Percentiles rank a stretch among this genome's conserved stretches.
Evolutionary conservation across 2,797 vertebrate genomes (phyloP).

Genomic region (Rhyacichthys aspro): DNA sequence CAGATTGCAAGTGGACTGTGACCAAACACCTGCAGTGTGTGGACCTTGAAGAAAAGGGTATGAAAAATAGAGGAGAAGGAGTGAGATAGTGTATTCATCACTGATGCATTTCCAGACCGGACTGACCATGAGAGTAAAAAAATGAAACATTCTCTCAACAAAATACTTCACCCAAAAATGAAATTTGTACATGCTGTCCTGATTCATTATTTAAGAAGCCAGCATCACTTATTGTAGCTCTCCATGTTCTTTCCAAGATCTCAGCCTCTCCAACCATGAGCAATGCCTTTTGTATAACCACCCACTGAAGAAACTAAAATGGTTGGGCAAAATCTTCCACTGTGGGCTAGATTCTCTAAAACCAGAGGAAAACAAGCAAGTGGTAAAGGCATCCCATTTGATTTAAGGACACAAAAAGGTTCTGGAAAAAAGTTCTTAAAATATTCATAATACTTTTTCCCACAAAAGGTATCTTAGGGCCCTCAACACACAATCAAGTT

Average conservation of each 20-base stretch:
- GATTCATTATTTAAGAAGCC: conserved; percentile 2
- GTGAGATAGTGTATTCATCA: too few relatives aligned
- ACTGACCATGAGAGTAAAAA: neutral
- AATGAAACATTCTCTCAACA: conserved; percentile 2
- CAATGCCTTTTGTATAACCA: conserved; percentile 5
- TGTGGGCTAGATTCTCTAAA: neutral
- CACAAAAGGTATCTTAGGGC: too few relatives aligned
- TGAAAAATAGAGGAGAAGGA: too few relatives aligned
- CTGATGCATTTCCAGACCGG: too few relatives aligned
- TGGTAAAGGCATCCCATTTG: neutral
- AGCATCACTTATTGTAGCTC: neutral
- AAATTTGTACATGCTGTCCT: neutral
- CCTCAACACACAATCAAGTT: too few relatives aligned
- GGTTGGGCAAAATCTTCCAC: neutral
- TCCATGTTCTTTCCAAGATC: conserved; percentile 1
- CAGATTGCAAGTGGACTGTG: neutral
- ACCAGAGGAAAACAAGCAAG: neutral
- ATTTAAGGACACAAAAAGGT: too few relatives aligned
- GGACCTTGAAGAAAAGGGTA: too few relatives aligned
- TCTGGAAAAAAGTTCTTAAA: too few relatives aligned
- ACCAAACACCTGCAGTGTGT: neutral
- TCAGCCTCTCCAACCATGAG: neutral
- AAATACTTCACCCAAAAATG: neutral
- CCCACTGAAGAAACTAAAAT: neutral
- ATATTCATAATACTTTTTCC: too few relatives aligned